Evolutionary conservation across 2,113 vertebrate genomes (phyloP).

Genomic region (Okapia johnstoni): DNA sequence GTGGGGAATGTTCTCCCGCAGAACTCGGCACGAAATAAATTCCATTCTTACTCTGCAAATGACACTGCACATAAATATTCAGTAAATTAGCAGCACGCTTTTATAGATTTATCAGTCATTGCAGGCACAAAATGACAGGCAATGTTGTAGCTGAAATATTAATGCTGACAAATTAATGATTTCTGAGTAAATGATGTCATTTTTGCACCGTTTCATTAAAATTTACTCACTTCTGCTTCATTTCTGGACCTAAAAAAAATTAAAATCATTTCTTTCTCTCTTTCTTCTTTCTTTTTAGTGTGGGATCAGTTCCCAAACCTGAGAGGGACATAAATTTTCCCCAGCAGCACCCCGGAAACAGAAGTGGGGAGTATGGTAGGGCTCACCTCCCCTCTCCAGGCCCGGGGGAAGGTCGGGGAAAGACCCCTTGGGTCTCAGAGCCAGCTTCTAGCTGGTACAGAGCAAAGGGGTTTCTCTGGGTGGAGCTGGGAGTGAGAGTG

Average conservation of each 20-base stretch:
- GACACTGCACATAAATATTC: slow-evolving; percentile 99
- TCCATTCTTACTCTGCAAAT: slow-evolving; percentile 90
- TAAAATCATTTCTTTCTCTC: slow-evolving; percentile 83
- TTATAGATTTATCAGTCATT: slow-evolving; percentile 99
- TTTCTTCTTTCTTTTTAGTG: slow-evolving; percentile 74
- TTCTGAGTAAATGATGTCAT: slow-evolving; percentile 99
- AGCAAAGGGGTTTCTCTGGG: neutral
- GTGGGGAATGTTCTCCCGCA: slow-evolving; percentile 87
- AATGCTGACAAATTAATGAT: slow-evolving; percentile 99
- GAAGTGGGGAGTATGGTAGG: neutral
- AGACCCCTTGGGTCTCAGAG: neutral
- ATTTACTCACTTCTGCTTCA: slow-evolving; percentile 96
- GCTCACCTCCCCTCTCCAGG: neutral
- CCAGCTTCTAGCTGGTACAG: neutral
- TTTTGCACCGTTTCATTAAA: slow-evolving; percentile 98
- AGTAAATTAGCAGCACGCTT: slow-evolving; percentile 98
- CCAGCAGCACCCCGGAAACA: slow-evolving; percentile 55
- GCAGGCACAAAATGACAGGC: slow-evolving; percentile 97
- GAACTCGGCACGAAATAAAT: slow-evolving; percentile 91
- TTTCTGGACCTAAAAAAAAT: slow-evolving; percentile 86
- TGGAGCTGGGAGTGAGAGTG: neutral
- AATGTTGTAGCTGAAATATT: slow-evolving; percentile 98
- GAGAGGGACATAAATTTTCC: slow-evolving; percentile 67
- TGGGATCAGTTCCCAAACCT: slow-evolving; percentile 68
- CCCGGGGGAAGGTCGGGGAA: neutral